These are phyloP conservation scores for Myripristis jacobus DNA, from an alignment of 2,797 vertebrate genomes.

Conservation along the genomic window DNA sequence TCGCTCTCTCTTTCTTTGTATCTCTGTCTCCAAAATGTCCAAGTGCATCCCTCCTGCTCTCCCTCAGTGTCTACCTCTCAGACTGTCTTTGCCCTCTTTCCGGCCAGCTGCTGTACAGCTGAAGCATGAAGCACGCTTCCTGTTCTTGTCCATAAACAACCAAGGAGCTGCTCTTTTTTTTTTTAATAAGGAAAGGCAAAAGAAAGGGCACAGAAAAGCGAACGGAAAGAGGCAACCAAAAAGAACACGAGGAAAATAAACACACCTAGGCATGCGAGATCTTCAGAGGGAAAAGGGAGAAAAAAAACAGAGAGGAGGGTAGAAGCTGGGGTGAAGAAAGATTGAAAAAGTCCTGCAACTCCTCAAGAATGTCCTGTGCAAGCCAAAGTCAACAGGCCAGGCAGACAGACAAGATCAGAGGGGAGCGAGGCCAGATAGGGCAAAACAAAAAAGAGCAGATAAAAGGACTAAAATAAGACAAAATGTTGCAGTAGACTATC, in stretches of 20 bases:
- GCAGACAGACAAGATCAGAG: conserved; percentile 46
- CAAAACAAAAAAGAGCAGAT: conserved; percentile 32
- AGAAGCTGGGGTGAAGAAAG: conserved; percentile 8
- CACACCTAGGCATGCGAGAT: conserved; percentile 38
- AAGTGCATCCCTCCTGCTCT: conserved; percentile 23
- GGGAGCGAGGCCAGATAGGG: conserved; percentile 16
- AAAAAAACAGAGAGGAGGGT: conserved; percentile 9
- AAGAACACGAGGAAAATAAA: conserved; percentile 28
- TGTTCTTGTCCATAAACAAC: conserved; percentile 43
- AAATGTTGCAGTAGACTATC: not conserved
- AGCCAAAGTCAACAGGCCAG: conserved; percentile 67
- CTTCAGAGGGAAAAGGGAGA: conserved; percentile 20
- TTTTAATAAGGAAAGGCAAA: not conserved
- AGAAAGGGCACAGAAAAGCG: not conserved
- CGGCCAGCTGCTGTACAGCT: conserved; percentile 68
- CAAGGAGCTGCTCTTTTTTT: not conserved
- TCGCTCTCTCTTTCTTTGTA: conserved; percentile 16
- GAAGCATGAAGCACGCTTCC: conserved; percentile 49
- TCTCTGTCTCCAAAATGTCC: conserved; percentile 21
- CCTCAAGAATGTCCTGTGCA: conserved; percentile 40
- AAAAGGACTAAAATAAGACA: conserved; percentile 5
- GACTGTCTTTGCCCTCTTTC: conserved; percentile 25
- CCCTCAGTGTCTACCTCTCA: conserved; percentile 32
- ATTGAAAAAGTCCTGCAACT: conserved; percentile 16
- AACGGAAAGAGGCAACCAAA: not conserved